Evolutionary conservation across 2,113 vertebrate species (phyloP).

Genomic region (Zingel zingel): DNA sequence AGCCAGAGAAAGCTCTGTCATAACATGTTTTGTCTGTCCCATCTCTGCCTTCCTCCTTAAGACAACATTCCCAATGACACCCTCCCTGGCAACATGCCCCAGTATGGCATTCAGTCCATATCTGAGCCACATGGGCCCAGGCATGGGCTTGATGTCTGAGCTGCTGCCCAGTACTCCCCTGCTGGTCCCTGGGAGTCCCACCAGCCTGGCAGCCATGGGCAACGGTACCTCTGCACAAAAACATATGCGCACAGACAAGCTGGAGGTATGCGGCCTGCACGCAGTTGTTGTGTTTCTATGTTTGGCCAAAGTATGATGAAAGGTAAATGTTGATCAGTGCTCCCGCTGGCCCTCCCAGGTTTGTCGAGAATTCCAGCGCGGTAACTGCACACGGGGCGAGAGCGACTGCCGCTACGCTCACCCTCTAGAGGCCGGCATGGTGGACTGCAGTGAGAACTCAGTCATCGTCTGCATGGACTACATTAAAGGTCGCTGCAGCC

Average conservation of each 20-base stretch:
- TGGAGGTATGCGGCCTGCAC: conserved; percentile 89
- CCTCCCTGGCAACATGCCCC: conserved; percentile 90
- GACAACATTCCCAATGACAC: conserved; percentile 93
- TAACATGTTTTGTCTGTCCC: conserved; percentile 30
- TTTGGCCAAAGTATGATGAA: conserved; percentile 51
- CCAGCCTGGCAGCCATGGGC: conserved; percentile 85
- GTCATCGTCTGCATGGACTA: conserved; percentile 99
- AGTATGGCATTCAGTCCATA: conserved; percentile 96
- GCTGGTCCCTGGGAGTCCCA: conserved; percentile 93
- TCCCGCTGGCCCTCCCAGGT: conserved; percentile 82
- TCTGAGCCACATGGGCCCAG: conserved; percentile 92
- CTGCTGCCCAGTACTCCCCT: conserved; percentile 93
- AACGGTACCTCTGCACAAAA: conserved; percentile 91
- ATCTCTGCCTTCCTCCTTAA: conserved; percentile 57
- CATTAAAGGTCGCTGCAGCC: conserved; percentile 97
- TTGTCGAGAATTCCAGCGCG: conserved; percentile 97
- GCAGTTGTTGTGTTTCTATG: conserved; percentile 51
- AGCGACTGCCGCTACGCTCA: conserved; percentile 98
- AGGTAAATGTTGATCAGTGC: conserved; percentile 48
- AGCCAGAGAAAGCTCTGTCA: conserved; percentile 1
- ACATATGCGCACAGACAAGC: conserved; percentile 94
- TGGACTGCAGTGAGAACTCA: conserved; percentile 97
- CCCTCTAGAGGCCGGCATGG: conserved; percentile 94
- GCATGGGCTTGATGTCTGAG: conserved; percentile 95
- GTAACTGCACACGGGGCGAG: conserved; percentile 98